Base-by-base conservation (phyloP, 2,797 vertebrate species). In the Danio albolineatus region DNA sequence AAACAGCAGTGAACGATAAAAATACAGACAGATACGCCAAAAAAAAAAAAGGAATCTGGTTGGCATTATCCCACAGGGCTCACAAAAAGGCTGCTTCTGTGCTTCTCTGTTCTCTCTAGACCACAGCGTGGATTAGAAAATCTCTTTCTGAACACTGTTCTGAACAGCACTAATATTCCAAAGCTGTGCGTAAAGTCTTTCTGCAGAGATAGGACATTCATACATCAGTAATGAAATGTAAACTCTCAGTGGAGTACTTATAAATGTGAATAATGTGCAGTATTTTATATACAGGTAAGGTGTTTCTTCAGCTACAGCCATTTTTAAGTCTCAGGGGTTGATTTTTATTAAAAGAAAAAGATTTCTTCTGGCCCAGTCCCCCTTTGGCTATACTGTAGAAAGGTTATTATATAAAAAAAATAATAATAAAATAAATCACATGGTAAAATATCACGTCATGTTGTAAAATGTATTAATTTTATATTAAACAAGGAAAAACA, bases 21-120 rank as follows among this genome's bases (percentile, higher is more conserved):
- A 59, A 49, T 43, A 8, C 60, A 41, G 17, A 66, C 10, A 13
- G 51, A 38, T 64, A n/a, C 5, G 28, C 28, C 28, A 28, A 28
- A 28, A 46, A 71, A 19, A 38, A 36, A 16, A 44, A 64, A 46
- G 41, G 39, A 64, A 43, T 51, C 28, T 43, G 14, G 51, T 28
- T 82, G 69, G 38, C 62, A 54, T 28, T 41, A 49, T 80, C 67
- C 67, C 73, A 61, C 7, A 41, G 53, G 67, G 66, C 79, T 79
- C 74, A 54, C 64, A 79, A 60, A 44, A 56, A 51, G 76, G 76
- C 73, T 41, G 76, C 78, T 85, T 82, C 74, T 73, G 53, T 73
- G 69, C 49, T 60, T 60, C 65, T 75, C 56, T 16, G 54, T 44
- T 81, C 71, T 86, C 80, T 86, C 70, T 51, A 51, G 53, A 51